Percentiles rank a stretch among this genome's conserved stretches.
Conservation (phyloP, 2,888 invertebrate genomes). For the Xestia ashworthii region DNA sequence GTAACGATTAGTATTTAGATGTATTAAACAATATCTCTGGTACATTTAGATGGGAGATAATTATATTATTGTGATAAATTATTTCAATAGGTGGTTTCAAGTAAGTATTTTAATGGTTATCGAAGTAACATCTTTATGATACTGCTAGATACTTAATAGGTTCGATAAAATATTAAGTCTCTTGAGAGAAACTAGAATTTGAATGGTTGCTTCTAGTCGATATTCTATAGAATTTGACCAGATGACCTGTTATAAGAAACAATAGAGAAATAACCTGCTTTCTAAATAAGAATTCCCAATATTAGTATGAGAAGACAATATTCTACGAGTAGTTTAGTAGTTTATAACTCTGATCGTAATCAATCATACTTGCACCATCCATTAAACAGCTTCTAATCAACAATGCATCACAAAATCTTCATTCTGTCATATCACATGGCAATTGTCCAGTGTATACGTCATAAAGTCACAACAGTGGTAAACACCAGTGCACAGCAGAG, state of each 20-base stretch:
- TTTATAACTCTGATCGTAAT: not conserved
- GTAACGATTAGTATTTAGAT: conserved; percentile 58
- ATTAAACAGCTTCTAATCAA: conserved; percentile 21
- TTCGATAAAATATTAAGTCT: not conserved
- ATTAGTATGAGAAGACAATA: not conserved
- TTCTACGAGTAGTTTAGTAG: not conserved
- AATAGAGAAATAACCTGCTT: not conserved
- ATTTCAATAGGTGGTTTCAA: conserved; percentile 28
- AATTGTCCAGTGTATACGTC: not conserved
- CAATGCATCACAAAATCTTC: not conserved
- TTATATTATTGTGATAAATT: conserved; percentile 39
- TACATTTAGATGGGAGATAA: conserved; percentile 48
- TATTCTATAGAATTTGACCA: not conserved
- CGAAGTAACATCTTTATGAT: conserved; percentile 32
- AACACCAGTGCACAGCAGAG: conserved; percentile 58
- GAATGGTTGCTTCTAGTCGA: not conserved
- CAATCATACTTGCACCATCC: not conserved
- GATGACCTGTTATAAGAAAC: not conserved
- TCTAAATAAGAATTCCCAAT: not conserved
- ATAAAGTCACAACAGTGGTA: conserved; percentile 42
- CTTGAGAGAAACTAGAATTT: not conserved
- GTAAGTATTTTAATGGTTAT: conserved; percentile 38
- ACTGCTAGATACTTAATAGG: conserved; percentile 10
- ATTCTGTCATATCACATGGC: not conserved
- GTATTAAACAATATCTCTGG: conserved; percentile 51